Conservation (phyloP, 2,113 vertebrate species). For the Ceratotherium simum region DNA sequence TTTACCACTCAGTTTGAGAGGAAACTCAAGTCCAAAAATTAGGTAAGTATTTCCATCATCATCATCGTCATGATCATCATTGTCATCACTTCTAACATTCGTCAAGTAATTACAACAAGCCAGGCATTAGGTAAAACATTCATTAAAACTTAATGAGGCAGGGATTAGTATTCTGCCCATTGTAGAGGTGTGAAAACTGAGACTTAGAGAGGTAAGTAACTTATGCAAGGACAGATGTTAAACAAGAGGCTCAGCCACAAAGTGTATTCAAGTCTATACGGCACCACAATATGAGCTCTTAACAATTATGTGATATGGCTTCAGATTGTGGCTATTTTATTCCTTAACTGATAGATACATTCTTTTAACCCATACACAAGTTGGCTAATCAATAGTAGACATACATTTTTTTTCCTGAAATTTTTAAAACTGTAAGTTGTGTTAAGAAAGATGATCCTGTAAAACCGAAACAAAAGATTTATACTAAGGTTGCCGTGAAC, state of each 20-base stretch:
- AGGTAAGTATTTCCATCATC: not conserved
- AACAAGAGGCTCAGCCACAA: not conserved
- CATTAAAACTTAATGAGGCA: not conserved
- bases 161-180: not conserved
- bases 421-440: not conserved
- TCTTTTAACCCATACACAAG: not conserved
- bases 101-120: not conserved
- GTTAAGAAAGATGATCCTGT: slow-evolving; percentile 30
- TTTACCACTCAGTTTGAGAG: not conserved
- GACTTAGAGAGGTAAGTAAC: not conserved
- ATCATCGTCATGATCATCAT: not conserved
- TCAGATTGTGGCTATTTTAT: not conserved
- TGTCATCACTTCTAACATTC: not conserved
- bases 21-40: not conserved
- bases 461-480: not conserved
- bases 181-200: not conserved
- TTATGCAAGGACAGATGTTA: not conserved
- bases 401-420: not conserved
- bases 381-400: not conserved
- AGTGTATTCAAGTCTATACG: not conserved
- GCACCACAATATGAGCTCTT: not conserved
- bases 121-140: not conserved
- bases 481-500: not conserved
- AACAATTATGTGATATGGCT: not conserved
- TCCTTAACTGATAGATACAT: not conserved